Base-by-base conservation (phyloP, 1,140 invertebrate species). In the Eupristina koningsbergeri region DNA sequence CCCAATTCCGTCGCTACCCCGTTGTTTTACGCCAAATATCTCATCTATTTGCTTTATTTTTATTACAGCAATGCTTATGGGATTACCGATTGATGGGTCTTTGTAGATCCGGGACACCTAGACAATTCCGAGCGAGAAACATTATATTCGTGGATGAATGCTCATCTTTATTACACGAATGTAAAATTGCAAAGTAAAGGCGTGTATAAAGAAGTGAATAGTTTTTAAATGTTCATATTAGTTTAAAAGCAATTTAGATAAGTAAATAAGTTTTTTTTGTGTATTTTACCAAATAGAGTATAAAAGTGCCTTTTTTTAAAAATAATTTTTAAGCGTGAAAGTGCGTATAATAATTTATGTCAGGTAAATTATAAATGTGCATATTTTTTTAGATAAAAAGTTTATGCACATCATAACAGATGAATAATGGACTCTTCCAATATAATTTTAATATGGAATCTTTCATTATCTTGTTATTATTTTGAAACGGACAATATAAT, bases 11-110 rank as follows among this genome's bases (percentile, higher is more conserved):
- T 91, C 86, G 11, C 81, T 89, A 26, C 86, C 87, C 7, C 39
- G 83, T 15, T 90, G 85, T 53, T 84, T 87, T 3, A 83, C 85
- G 7, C 90, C 91, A 50, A 94, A 92, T n/a, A 93, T 87, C 34
- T 94, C 90, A 36, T 94, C 91, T 50, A 95, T 91, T 26, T 95
- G 91, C 26, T 95, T 89, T 63, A 96, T 94, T 83, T 96, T 95
- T 11, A 96, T 95, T 15, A 98, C 94, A 0, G 96, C 94, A 45
- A 98, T 94, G 86, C 94, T 96, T 64, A 98, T 94, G 0, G 95
- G 94, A 89, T 97, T 97, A 9, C 97, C 96, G 83, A 98, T 96
- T 47, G 95, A 96, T 9, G 95, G 94, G 89, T 97, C 96, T 85
- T 96, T 95, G 90, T 95, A 98, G 83, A 98, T 95, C 45, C 95